These are phyloP conservation scores for Phylloscopus whistleri DNA, from an alignment of 2,113 vertebrate genomes.

Conservation along the genomic window DNA sequence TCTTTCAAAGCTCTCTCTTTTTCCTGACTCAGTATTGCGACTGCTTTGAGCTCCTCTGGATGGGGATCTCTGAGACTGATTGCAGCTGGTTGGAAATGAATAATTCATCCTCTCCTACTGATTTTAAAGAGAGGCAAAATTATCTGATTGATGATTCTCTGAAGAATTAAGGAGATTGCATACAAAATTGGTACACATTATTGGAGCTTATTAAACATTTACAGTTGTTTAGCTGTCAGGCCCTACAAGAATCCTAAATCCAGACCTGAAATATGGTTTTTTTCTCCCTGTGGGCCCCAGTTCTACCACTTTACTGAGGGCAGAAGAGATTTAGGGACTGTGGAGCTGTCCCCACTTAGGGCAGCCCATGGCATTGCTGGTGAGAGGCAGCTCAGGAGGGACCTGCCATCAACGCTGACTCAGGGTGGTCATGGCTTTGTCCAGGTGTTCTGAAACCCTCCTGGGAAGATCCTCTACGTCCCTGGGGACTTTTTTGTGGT, in stretches of 20 bases:
- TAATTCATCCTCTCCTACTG: conserved; percentile 41
- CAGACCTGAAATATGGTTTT: neutral
- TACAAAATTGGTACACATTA: neutral
- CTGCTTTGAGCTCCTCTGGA: neutral
- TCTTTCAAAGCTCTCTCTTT: neutral
- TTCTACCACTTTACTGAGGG: neutral
- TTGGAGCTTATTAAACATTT: conserved; percentile 35
- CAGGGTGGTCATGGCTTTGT: neutral
- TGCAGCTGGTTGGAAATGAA: conserved; percentile 22
- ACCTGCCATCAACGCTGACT: neutral
- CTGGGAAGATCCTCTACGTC: neutral
- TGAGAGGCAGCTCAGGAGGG: neutral
- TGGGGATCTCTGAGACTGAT: neutral
- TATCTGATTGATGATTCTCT: neutral
- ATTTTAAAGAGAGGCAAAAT: conserved; percentile 15
- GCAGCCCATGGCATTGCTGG: neutral
- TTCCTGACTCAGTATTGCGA: neutral
- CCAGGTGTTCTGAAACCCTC: neutral
- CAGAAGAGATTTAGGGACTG: neutral
- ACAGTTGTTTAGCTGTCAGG: neutral
- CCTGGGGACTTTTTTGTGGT: neutral
- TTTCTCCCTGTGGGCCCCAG: neutral
- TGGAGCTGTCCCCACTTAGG: fast-evolving
- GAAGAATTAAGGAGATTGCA: conserved; percentile 19
- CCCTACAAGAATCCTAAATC: neutral